Base-by-base conservation (phyloP, 2,797 vertebrate genomes). In the Jordanella pulchra region DNA sequence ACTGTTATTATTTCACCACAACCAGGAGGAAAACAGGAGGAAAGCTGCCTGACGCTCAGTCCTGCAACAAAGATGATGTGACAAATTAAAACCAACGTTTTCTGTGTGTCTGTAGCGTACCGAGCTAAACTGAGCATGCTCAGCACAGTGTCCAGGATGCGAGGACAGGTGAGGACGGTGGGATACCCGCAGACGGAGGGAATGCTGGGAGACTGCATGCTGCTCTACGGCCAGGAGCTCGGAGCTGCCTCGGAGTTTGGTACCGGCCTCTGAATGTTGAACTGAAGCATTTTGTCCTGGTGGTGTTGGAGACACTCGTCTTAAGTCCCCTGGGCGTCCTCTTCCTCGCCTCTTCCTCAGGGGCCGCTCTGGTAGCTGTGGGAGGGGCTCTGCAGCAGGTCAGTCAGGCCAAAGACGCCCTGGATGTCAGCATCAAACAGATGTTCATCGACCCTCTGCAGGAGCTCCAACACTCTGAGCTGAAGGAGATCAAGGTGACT, bases 131-230 rank as follows among this genome's bases (percentile, higher is more conserved):
- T 97, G 73, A 96, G 95, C 69, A 95, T 98, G 96, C 91, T 97
- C 90, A 96, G 95, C 91, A 96, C 96, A 0, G 75, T 98, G 94
- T 98, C 96, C 74, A 97, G 96, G 92, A 94, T 97, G 65, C 92
- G 96, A 81, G 97, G 96, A 1, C 96, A 97, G 87, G 95, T 94
- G 76, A 95, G 94, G 90, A 85, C 92, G 55, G 94, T 93, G 0
- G 96, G 95, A 1, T 98, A 97, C 89, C 96, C 96, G 0, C 97
- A 98, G 92, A 95, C 96, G 0, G 97, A 98, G 87, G 95, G 96
- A 67, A 83, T 97, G 39, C 94, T 98, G 80, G 97, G 96, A 60
- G 96, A 97, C 75, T 96, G 95, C 61, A 97, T 98, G 97, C 83
- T 96, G 32, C 94, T 93, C 60, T 95, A 96, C 5, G 96, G 97